These are phyloP conservation scores for Myopa testacea DNA, from an alignment of 2,888 invertebrate genomes.

Conservation along the genomic window DNA sequence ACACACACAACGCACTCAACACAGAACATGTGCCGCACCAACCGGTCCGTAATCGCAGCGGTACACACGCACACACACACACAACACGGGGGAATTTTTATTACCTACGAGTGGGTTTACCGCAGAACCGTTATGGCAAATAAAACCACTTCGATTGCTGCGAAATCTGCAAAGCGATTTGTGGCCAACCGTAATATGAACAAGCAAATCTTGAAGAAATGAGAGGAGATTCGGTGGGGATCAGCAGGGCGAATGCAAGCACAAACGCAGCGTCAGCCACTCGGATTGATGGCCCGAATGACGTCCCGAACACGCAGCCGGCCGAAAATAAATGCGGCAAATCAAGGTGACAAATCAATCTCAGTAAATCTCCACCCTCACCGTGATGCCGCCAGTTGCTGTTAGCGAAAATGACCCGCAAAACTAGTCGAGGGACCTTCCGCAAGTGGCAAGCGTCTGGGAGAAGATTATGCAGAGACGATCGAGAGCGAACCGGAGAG, in stretches of 20 bases:
- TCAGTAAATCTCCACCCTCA: slow-evolving; percentile 10
- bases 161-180: slow-evolving; percentile 11
- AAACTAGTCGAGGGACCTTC: background rate
- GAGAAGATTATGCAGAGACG: background rate
- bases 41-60: slow-evolving; percentile 5
- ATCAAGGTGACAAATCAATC: slow-evolving; percentile 25
- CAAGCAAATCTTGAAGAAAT: background rate
- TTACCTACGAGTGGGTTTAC: slow-evolving; percentile 4
- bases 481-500: background rate
- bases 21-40: slow-evolving; percentile 7
- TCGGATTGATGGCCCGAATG: background rate
- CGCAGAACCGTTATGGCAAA: slow-evolving; percentile 25
- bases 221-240: background rate
- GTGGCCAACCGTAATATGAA: slow-evolving; percentile 7
- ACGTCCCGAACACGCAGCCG: slow-evolving; percentile 2
- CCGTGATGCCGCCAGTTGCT: slow-evolving; percentile 31
- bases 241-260: background rate
- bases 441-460: background rate
- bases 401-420: slow-evolving; percentile 33
- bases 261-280: background rate
- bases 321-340: slow-evolving; percentile 12
- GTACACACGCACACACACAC: background rate
- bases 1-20: no score
- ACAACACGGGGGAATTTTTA: slow-evolving; percentile 6
- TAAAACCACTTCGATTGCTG: slow-evolving; percentile 10